These are phyloP conservation scores for Calameuta filiformis DNA, from an alignment of 2,888 invertebrate species.

Conservation along the genomic window DNA sequence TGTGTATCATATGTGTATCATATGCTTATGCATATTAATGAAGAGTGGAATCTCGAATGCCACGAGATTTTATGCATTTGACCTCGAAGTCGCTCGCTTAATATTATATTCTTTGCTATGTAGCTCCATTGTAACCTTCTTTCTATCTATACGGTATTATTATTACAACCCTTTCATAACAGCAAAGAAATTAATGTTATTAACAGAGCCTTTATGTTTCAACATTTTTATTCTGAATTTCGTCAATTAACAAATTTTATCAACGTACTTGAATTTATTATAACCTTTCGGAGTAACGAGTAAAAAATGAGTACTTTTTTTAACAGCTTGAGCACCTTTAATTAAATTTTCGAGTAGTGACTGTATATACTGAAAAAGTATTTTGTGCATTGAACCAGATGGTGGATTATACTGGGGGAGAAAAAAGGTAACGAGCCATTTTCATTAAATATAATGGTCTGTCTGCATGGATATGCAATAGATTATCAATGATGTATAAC, in stretches of 20 bases:
- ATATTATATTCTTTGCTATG: background rate
- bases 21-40: background rate
- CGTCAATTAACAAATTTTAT: background rate
- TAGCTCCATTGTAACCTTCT: background rate
- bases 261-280: background rate
- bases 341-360: background rate
- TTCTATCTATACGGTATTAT: background rate
- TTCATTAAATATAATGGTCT: background rate
- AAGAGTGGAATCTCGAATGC: background rate
- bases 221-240: background rate
- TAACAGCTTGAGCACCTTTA: background rate
- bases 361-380: background rate
- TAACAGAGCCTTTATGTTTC: background rate
- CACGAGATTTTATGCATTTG: background rate
- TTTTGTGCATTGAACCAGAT: background rate
- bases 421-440: background rate
- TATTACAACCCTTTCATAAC: background rate
- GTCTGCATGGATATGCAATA: background rate
- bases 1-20: too few species aligned
- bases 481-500: background rate
- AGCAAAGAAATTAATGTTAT: too few species aligned
- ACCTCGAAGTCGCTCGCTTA: background rate
- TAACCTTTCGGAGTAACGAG: background rate
- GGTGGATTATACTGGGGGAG: background rate
- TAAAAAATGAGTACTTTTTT: background rate